phyloP scores from a whole-genome alignment of 2,113 vertebrate species.

The Aegotheles bennettii region DNA sequence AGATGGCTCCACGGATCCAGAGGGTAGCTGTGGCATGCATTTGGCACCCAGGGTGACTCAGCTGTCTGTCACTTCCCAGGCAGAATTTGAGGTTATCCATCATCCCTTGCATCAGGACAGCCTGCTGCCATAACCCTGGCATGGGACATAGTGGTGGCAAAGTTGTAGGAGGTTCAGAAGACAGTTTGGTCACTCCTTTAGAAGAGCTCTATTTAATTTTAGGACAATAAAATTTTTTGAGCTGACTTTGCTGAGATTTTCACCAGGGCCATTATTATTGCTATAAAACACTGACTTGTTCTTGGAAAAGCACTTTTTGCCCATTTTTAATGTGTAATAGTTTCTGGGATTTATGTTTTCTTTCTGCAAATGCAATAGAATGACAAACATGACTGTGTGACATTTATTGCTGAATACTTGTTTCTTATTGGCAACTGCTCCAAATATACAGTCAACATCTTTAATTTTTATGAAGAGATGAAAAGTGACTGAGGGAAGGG shows the following conservation, averaged over 20 bases:
- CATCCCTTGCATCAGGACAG: background rate
- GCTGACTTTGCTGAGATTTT: background rate
- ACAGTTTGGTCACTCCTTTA: background rate
- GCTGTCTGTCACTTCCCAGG: background rate
- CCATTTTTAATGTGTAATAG: background rate
- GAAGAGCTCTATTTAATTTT: background rate
- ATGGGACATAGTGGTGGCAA: background rate
- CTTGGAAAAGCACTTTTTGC: background rate
- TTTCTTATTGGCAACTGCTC: background rate
- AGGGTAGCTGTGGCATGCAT: background rate
- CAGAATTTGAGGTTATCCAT: background rate
- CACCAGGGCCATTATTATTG: background rate
- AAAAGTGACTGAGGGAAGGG: background rate
- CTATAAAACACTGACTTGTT: background rate
- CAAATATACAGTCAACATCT: background rate
- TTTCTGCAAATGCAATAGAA: background rate
- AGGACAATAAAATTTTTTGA: background rate
- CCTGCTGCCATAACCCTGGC: background rate
- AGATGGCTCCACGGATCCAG: rapidly evolving
- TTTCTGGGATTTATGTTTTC: background rate
- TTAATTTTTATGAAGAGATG: background rate
- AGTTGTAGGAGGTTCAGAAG: background rate
- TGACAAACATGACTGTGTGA: background rate
- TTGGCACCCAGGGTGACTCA: background rate
- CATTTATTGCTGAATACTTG: background rate